Base-by-base conservation (phyloP, 2,888 invertebrate species). In the Himalopsyche kuldschensis region DNA sequence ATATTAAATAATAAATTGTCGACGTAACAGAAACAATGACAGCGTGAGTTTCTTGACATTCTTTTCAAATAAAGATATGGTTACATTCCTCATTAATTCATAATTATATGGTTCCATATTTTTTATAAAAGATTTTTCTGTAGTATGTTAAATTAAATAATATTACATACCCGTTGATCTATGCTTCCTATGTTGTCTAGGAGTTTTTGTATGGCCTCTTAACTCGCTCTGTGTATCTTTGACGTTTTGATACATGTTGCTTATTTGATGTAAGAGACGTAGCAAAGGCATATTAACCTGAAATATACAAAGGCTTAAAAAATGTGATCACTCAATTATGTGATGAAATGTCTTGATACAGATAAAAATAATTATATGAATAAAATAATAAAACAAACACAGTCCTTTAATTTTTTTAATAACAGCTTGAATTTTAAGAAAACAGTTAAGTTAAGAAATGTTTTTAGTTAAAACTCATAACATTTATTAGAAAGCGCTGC, bases 191-290 rank as follows among this genome's bases (percentile, higher is more conserved):
- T 90, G 90, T 0, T 90, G 87, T 32, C 90, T 90, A 63, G 90
- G 89, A 85, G 89, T 89, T 87, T 90, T 90, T 80, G 91, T 90
- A 87, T 91, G 91, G 10, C 96, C 96, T 87, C 96, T 95, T 84
- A 98, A 92, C 88, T 98, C 98, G 87, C 95, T 95, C 89, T 97
- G 97, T 0, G 98, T 98, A 89, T 98, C 97, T 89, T 97, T 97
- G 1, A 98, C 97, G 89, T 98, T 98, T 90, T 98, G 97, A 90
- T 98, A 98, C 98, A 99, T 98, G 88, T 97, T 98, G 88, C 96
- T 97, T 88, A 99, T 98, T 91, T 99, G 99, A 90, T 99, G 98
- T 84, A 98, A 92, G 80, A 99, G 93, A 79, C 99, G 92, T 76
- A 99, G 91, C 48, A 99, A 91, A 0, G 98, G 98, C 98, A 99